Evolutionary conservation across 1,140 invertebrate genomes (phyloP).

Genomic region (Drosophila busckii): DNA sequence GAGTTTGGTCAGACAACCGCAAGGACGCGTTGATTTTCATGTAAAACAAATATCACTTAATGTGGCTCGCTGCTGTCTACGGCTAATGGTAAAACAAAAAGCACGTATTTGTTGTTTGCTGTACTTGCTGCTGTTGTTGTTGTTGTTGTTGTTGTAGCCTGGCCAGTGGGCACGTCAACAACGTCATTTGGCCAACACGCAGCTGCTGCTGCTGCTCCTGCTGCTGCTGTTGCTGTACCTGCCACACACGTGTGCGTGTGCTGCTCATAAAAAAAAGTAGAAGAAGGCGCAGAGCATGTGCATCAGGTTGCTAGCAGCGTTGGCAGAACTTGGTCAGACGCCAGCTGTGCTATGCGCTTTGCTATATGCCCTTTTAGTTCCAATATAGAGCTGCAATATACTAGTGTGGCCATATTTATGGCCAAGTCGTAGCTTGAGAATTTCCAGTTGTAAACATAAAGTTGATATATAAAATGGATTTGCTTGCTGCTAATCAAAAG

Average conservation of each 20-base stretch:
- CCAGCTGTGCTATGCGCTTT: too few species aligned
- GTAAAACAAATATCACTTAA: constrained; percentile 77
- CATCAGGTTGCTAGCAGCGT: constrained; percentile 58
- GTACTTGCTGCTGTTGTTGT: neutral
- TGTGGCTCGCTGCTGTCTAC: constrained; percentile 39
- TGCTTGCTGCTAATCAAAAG: too few species aligned
- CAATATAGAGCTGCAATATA: too few species aligned
- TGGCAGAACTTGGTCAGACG: neutral
- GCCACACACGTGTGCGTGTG: constrained; percentile 64
- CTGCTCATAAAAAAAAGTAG: constrained; percentile 65
- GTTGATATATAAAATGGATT: too few species aligned
- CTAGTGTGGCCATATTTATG: too few species aligned
- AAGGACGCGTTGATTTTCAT: constrained; percentile 66
- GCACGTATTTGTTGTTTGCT: constrained; percentile 44
- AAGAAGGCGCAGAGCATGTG: too few species aligned
- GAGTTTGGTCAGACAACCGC: constrained; percentile 12
- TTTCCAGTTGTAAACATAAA: too few species aligned
- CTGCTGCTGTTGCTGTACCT: neutral
- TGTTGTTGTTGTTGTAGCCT: neutral
- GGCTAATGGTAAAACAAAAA: constrained; percentile 68
- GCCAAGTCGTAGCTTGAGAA: too few species aligned
- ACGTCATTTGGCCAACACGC: constrained; percentile 21
- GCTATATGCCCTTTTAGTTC: too few species aligned
- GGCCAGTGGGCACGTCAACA: constrained; percentile 21
- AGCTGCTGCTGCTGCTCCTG: constrained; percentile 19